Evolutionary conservation across 2,888 invertebrate species (phyloP).

Genomic region (Ormyrus nitidulus): DNA sequence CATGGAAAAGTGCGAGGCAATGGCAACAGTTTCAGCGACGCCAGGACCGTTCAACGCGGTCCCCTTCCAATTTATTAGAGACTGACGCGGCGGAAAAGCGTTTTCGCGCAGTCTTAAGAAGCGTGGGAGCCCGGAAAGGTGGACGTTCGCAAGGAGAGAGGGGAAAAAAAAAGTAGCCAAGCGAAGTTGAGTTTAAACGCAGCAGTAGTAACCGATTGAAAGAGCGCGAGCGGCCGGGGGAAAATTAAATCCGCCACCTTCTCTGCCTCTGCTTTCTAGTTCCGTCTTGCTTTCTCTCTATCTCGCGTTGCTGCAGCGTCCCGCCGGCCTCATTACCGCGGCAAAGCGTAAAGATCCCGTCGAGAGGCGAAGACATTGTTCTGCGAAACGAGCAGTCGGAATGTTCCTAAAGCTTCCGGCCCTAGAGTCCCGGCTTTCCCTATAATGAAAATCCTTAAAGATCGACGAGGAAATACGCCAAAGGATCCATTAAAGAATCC

Average conservation of each 20-base stretch:
- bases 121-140: slow-evolving; percentile 48
- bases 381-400: slow-evolving; percentile 62
- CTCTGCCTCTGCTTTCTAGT: slow-evolving; percentile 30
- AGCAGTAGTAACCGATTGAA: slow-evolving; percentile 44
- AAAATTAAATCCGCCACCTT: slow-evolving; percentile 62
- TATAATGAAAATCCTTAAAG: slow-evolving; percentile 47
- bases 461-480: slow-evolving; percentile 22
- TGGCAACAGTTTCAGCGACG: slow-evolving; percentile 11
- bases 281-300: slow-evolving; percentile 29
- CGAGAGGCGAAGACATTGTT: slow-evolving; percentile 63
- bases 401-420: slow-evolving; percentile 64
- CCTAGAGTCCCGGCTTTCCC: slow-evolving; percentile 20
- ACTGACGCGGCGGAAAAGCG: slow-evolving; percentile 55
- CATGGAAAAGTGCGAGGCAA: slow-evolving; percentile 23
- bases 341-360: slow-evolving; percentile 64
- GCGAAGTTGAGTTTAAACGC: slow-evolving; percentile 23
- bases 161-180: not conserved
- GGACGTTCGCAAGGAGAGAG: not conserved
- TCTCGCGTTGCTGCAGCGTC: slow-evolving; percentile 12
- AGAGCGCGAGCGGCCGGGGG: slow-evolving; percentile 40
- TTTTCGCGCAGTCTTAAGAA: slow-evolving; percentile 47
- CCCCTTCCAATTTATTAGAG: slow-evolving; percentile 60
- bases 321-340: slow-evolving; percentile 64
- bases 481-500: not conserved
- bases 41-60: slow-evolving; percentile 41